Conservation (phyloP, 2,113 vertebrate genomes). For the Tursiops truncatus region DNA sequence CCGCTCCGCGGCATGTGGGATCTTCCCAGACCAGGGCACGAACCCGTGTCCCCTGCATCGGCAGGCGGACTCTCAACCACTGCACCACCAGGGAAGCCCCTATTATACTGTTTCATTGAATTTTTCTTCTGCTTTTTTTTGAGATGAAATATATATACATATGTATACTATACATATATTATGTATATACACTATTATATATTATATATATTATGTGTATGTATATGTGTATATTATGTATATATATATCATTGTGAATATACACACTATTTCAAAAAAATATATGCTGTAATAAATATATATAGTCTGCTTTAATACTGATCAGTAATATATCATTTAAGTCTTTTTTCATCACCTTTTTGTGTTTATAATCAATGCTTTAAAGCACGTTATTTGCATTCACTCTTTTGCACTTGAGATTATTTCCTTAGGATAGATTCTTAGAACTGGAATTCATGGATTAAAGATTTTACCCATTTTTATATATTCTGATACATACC, state of each 20-base stretch:
- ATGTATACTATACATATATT: neutral
- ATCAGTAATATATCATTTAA: neutral
- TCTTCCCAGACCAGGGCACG: too few relatives aligned
- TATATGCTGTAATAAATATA: neutral
- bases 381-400: neutral
- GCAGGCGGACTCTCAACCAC: too few relatives aligned
- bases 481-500: neutral
- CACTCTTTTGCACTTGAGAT: neutral
- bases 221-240: neutral
- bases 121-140: neutral
- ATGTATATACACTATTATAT: neutral
- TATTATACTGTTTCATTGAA: neutral
- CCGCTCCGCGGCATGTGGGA: too few relatives aligned
- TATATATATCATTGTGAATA: neutral
- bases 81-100: too few relatives aligned
- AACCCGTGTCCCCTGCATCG: too few relatives aligned
- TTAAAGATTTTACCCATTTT: neutral
- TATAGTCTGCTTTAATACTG: neutral
- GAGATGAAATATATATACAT: too few relatives aligned
- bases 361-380: neutral
- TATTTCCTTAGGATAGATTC: neutral
- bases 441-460: neutral
- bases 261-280: neutral
- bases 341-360: neutral
- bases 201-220: neutral